Base-by-base conservation (phyloP, 2,113 vertebrate genomes). In the Strix uralensis region DNA sequence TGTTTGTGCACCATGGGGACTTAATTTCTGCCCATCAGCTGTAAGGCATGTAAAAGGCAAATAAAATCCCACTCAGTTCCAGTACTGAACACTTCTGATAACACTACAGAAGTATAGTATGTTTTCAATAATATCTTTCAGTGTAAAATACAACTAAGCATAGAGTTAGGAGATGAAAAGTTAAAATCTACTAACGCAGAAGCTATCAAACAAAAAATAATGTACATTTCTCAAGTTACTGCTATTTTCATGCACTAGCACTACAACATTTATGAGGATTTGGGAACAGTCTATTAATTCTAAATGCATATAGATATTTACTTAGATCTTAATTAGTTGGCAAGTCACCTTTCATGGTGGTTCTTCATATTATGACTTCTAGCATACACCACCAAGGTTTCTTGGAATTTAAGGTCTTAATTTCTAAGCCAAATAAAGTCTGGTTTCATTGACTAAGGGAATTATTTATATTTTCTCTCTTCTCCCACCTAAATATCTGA, bases 11-110 rank as follows among this genome's bases (percentile, higher is more conserved):
- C 81, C 92, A 40, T 5, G 25, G 94, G 72, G 84, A 82, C 67
- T 81, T 70, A 72, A 85, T 90, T 69, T 84, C 86, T 5, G 1
- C 79, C 34, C 67, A 69, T 90, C 65, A 59, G 72, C 80, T 88
- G 57, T 72, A 95, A 82, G 54, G 70, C 81, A 38, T 80, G 32
- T 38, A 80, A 42, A 94, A 92, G 62, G 78, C 90, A 96, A 91
- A 90, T 55, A 62, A 38, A 96, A 86, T 88, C 82, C 62, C 82
- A 78, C 46, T 72, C 27, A 3, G 27, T 79, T 80, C 57, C 34
- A 84, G 62, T 42, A 75, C 49, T 85, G 84, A 94, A 63, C 29
- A 36, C 11, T 88, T 40, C 57, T 87, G 40, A 59, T 77, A 89
- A 86, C 29, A 54, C 18, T 63, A 40, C 34, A 40, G 29, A 57